These are phyloP conservation scores for Elephantulus edwardii DNA, from an alignment of 2,113 vertebrate genomes.

Conservation along the genomic window DNA sequence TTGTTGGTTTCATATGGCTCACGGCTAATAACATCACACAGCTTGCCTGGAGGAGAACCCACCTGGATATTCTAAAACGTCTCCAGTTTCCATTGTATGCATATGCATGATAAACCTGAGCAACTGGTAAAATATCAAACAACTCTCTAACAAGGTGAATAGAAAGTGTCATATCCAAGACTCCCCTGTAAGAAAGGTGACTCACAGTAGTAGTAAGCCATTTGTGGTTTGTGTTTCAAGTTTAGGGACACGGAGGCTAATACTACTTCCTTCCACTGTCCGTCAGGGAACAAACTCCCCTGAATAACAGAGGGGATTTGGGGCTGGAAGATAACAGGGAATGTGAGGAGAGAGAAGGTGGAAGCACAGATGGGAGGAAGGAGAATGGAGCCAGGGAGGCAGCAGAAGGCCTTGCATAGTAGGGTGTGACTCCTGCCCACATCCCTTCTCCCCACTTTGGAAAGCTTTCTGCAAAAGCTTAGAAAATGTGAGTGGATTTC, in stretches of 20 bases:
- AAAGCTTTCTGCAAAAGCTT: background rate
- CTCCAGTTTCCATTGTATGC: conserved; percentile 59
- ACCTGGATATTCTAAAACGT: conserved; percentile 71
- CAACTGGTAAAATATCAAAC: conserved; percentile 39
- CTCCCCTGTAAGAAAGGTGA: conserved; percentile 13
- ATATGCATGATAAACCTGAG: conserved; percentile 69
- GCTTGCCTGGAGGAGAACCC: conserved; percentile 62
- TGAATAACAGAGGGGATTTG: background rate
- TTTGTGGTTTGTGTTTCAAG: background rate
- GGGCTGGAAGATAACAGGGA: background rate
- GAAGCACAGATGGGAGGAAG: background rate
- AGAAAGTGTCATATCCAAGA: conserved; percentile 26
- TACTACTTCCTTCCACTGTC: background rate
- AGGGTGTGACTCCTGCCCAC: background rate
- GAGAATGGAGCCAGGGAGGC: background rate
- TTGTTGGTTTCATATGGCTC: conserved; percentile 63
- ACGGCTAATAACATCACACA: conserved; percentile 55
- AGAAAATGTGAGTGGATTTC: background rate
- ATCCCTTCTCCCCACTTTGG: background rate
- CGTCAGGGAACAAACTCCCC: background rate
- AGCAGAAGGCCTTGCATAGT: background rate
- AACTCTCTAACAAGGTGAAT: background rate
- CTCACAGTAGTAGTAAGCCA: background rate
- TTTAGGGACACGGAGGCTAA: background rate
- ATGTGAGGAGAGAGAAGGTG: background rate